Evolutionary conservation across 2,797 vertebrate species (phyloP), one percentile per base, ranked within the genome.

Genomic region (Thripadectes ignobilis): DNA sequence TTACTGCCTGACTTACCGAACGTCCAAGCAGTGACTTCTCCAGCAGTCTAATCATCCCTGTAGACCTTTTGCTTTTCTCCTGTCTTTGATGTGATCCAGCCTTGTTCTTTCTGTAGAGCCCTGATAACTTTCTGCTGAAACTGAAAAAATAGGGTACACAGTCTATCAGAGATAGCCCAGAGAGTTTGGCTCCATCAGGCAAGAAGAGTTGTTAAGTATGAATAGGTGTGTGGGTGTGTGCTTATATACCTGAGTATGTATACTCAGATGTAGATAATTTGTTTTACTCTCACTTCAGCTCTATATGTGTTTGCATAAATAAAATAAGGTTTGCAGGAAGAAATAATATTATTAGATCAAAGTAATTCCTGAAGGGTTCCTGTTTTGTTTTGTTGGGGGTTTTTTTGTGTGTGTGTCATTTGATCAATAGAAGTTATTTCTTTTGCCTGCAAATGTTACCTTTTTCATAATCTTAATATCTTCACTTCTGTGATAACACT

Each of bases 41-140:
- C 1, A 4, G 14, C 26, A 15, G 1, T 58, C 49, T 62, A 2
- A 41, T 63, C 14, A 20, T 20, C 12, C 10, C n/a, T 11, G 12
- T 21, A 55, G n/a, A 48, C n/a, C 32, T 32, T 72, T 83, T 65
- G 52, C 23, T 59, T 81, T 76, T 83, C 61, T 75, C 7, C 0
- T 36, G 20, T 85, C 38, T 80, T 18, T 75, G 36, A 8, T 72
- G 39, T 61, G 62, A 75, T 83, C 8, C 41, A 79, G 48, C 36
- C 49, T 57, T 58, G 17, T 14, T 85, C 23, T 81, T 87, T 71
- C 34, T 73, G 27, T 69, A 80, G 65, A 82, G 49, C 36, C 30
- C 38, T 80, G 48, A 14, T 58, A 68, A 63, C 7, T 61, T 65
- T 30, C 32, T 72, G 26, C 61, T 92, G 61, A 65, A 68, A 45